phyloP scores from a whole-genome alignment of 2,113 vertebrate species.

The Kryptolebias marmoratus region DNA sequence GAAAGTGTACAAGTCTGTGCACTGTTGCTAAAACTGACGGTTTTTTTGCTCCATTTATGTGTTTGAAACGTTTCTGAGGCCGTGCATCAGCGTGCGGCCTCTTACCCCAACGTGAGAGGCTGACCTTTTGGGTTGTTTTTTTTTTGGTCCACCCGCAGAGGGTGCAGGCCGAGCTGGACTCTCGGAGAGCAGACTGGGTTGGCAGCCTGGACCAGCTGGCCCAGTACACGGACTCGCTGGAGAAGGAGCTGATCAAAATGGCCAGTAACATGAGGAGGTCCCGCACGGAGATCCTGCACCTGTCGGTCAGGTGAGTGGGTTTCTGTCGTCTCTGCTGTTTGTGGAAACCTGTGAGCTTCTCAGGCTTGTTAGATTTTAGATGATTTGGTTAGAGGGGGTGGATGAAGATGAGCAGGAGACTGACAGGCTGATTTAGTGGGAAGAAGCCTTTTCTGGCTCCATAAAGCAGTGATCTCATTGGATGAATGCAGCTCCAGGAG shows the following conservation, averaged over 20 bases:
- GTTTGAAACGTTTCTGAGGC: conserved; percentile 22
- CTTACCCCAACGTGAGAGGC: conserved; percentile 6
- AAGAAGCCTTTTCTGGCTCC: neutral
- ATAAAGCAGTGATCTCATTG: conserved; percentile 38
- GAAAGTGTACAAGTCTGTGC: conserved; percentile 37
- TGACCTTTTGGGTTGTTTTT: conserved; percentile 26
- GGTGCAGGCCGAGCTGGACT: conserved; percentile 77
- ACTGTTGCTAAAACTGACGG: neutral
- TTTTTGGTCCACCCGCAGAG: conserved; percentile 33
- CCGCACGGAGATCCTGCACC: conserved; percentile 84
- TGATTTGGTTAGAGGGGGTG: neutral
- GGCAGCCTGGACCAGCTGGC: conserved; percentile 82
- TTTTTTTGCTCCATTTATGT: conserved; percentile 24
- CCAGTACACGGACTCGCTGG: conserved; percentile 83
- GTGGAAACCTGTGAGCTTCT: neutral
- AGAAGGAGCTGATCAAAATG: conserved; percentile 85
- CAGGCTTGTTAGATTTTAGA: neutral
- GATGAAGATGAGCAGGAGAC: neutral
- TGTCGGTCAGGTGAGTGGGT: conserved; percentile 84
- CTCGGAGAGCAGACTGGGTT: conserved; percentile 79
- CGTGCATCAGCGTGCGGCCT: neutral
- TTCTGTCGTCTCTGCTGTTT: neutral
- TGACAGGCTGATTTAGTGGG: neutral
- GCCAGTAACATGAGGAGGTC: conserved; percentile 84
- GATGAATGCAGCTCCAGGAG: conserved; percentile 24